Base-by-base conservation (phyloP, 2,888 invertebrate genomes). In the Sipha maydis region DNA sequence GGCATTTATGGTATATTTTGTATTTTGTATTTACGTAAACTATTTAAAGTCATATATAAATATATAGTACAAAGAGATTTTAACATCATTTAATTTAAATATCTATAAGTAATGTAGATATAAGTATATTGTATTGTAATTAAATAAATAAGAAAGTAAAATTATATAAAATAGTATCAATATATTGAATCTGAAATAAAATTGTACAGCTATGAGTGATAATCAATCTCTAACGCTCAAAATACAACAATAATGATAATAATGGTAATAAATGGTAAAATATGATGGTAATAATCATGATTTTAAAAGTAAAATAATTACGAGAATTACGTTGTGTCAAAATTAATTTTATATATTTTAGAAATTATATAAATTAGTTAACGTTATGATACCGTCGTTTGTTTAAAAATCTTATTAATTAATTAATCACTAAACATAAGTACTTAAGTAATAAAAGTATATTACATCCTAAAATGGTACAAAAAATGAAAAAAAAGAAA, bases 351-450 rank as follows among this genome's bases (percentile, higher is more conserved):
- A 48, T 28, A 54, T 31, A 71, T 54, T 71, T 83, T 71, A 83
- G 71, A 83, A 83, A 83, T 83, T 83, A 83, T 38, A 80, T 80
- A 80, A 41, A 80, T 67, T 67, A 69, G n/a, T 69, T 28, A 67
- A 80, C 19, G 38, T 69, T n/a, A 21, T 69, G 80, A 67, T 80
- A 80, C 38, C 38, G 38, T 69, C 28, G 41, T 67, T 80, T 80
- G 41, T 79, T 56, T 79, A 25, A 69, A 67, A 41, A 38, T 38
- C 67, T 80, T 38, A 80, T 67, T 41, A 67, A 38, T 67, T 67
- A 31, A 48, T 48, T 31, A 34, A 31, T 21, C 5, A 38, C 38
- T 38, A 21, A 75, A 75, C 38, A 75, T 38, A 34, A 73, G 34
- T 73, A 19, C 48, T 38, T 83, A 41, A 4, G 17, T 73, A 34